A percentile compares a stretch with the other conserved stretches of the same genome.
These are phyloP conservation scores for Erpobdella octoculata DNA, from an alignment of 2,888 invertebrate genomes.

Conservation along the genomic window DNA sequence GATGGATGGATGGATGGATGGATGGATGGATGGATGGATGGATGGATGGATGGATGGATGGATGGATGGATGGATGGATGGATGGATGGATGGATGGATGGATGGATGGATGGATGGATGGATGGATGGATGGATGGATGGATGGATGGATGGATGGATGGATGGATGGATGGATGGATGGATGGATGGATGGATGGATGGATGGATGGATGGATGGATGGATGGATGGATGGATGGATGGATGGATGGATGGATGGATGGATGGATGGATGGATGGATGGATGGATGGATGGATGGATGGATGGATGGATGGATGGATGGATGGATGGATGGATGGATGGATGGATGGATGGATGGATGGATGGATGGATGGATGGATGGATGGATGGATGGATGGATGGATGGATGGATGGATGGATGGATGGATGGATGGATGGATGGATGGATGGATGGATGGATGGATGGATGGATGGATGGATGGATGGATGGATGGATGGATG, in stretches of 20 bases:
- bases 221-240: conserved; percentile 11
- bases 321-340: not conserved
- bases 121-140: not conserved
- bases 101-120: not conserved
- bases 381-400: not conserved
- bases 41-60: not conserved
- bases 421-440: not conserved
- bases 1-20: not conserved
- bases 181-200: conserved; percentile 17
- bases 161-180: not conserved
- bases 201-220: conserved; percentile 12
- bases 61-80: not conserved
- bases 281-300: conserved; percentile 14
- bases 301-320: conserved; percentile 10
- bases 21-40: not conserved
- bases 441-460: not conserved
- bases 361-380: not conserved
- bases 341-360: not conserved
- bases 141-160: not conserved
- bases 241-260: conserved; percentile 4
- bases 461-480: not conserved
- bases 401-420: not conserved
- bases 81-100: conserved; percentile 3
- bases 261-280: conserved; percentile 14
- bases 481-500: conserved; percentile 21